Evolutionary conservation across 2,888 invertebrate species (phyloP), one percentile per base, ranked within the genome.

Genomic region (Mesorhabditis belari): DNA sequence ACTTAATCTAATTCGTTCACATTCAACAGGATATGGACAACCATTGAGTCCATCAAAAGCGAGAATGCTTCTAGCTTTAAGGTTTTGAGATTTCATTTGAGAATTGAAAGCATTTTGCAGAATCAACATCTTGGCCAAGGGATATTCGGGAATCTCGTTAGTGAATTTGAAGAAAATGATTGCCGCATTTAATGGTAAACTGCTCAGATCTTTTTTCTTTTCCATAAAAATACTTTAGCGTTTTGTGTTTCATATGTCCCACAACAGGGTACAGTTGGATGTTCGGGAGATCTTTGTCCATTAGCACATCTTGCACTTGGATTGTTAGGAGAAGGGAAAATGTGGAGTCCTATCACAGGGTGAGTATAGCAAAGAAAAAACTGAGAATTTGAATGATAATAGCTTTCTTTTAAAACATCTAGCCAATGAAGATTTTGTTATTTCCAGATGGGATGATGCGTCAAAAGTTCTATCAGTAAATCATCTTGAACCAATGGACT

Each of bases 221-320:
- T 58, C 52, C 44, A 17, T 17, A 56, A 44, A 56, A 6, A 51
- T n/a, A 61, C 77, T 80, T 24, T 77, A 87, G 87, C 84, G 2
- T 86, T 85, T 23, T 87, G 87, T 71, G 82, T 88, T 26, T 85
- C 87, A 0, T 87, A 85, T 85, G 85, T 88, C 1, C 88, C 88
- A 0, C 87, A 87, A 75, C 86, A 88, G 80, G 88, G 88, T 0
- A 87, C 87, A 0, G 87, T 88, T 2, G 88, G 88, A 6, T 88
- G 88, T 21, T 86, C 86, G 67, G 88, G 88, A 1, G 88, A 88
- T 78, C 81, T 88, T 65, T 87, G 87, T 2, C 88, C 88, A 0
- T 77, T 88, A 60, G 84, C 87, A 4, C 88, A 88, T 80, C 81
- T 88, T 63, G 87, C 87, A 0, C 81, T 88, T 1, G 87, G 87